Conservation (phyloP, 2,888 invertebrate genomes). For the Caenorhabditis virilis region DNA sequence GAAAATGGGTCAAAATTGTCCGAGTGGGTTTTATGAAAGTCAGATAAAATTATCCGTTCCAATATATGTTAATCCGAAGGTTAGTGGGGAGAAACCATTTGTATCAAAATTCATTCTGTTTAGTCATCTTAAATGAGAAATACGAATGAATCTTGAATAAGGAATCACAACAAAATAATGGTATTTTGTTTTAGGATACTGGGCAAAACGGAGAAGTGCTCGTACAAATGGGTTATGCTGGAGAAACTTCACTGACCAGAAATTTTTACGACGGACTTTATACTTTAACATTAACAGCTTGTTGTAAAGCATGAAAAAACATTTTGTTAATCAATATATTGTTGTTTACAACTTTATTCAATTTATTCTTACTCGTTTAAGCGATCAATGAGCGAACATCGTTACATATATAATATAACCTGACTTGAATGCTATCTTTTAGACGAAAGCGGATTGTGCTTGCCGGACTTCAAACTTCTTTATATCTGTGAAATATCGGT, state of each 20-base stretch:
- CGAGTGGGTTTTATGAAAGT: conserved; percentile 30
- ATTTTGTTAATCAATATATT: too few species aligned
- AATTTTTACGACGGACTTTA: conserved; percentile 38
- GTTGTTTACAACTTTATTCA: too few species aligned
- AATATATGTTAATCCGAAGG: conserved; percentile 38
- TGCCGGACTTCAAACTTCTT: conserved; percentile 42
- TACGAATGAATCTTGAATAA: neutral
- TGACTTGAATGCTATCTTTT: too few species aligned
- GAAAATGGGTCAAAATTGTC: conserved; percentile 39
- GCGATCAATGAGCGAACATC: too few species aligned
- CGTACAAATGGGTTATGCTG: conserved; percentile 32
- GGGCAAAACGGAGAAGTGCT: conserved; percentile 23
- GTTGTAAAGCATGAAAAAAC: conserved; percentile 16
- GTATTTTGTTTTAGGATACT: conserved; percentile 36
- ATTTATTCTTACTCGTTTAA: too few species aligned
- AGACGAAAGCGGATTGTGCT: conserved; percentile 34
- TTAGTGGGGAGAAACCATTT: too few species aligned
- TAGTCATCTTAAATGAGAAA: neutral
- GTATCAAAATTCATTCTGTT: too few species aligned
- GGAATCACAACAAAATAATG: neutral
- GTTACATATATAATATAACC: too few species aligned
- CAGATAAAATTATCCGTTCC: conserved; percentile 41
- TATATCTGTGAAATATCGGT: conserved; percentile 49
- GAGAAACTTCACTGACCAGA: conserved; percentile 30
- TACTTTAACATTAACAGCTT: conserved; percentile 19